phyloP scores from a whole-genome alignment of 2,797 vertebrate genomes.

The Acrocephalus scirpaceus region DNA sequence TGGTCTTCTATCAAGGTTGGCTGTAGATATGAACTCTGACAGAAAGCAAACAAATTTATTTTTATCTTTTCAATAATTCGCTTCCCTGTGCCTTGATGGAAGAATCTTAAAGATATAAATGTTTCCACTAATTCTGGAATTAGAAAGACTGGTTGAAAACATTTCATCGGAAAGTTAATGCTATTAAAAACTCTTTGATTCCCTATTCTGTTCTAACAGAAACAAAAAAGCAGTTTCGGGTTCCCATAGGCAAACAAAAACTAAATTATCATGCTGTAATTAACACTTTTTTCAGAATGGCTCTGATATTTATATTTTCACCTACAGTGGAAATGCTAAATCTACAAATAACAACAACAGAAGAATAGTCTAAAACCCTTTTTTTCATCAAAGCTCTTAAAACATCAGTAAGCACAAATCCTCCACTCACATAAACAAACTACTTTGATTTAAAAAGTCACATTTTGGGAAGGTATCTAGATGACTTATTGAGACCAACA shows the following conservation, averaged over 20 bases:
- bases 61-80: slow-evolving; percentile 92
- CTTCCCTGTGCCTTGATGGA: slow-evolving; percentile 73
- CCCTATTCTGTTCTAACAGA: slow-evolving; percentile 3
- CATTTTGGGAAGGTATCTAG: not conserved
- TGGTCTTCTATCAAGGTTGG: slow-evolving; percentile 87
- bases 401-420: not conserved
- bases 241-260: not conserved
- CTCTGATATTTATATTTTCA: not conserved
- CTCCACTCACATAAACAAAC: not conserved
- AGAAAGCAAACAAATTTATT: slow-evolving; percentile 92
- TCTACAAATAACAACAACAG: not conserved
- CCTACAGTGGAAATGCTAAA: not conserved
- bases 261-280: not conserved
- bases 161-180: slow-evolving; percentile 21
- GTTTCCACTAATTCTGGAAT: slow-evolving; percentile 70
- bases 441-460: not conserved
- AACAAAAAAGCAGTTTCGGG: not conserved
- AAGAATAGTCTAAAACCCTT: not conserved
- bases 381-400: not conserved
- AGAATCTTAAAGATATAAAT: slow-evolving; percentile 73
- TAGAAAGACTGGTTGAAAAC: slow-evolving; percentile 62
- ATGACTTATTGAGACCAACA: not conserved
- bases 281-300: not conserved
- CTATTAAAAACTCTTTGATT: slow-evolving; percentile 32
- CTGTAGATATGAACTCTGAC: slow-evolving; percentile 91